Conservation (phyloP, 35 echinoderm and acorn worm species). For the Amphiura filiformis region DNA sequence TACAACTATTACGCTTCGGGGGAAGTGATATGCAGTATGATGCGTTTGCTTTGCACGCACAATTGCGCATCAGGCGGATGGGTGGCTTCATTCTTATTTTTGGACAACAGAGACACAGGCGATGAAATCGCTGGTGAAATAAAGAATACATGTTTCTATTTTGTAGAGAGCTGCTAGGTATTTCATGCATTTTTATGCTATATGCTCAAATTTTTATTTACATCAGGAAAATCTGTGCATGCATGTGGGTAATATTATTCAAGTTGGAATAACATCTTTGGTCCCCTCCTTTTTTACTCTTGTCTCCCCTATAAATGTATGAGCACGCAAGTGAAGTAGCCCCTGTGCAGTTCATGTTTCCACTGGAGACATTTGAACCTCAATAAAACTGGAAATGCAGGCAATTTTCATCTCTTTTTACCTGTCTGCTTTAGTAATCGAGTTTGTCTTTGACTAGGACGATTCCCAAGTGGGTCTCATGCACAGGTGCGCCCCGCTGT, state of each 20-base stretch:
- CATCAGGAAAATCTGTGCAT: not conserved
- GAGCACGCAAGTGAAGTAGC: not conserved
- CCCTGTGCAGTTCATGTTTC: constrained; percentile 1
- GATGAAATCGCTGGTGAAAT: too few species aligned
- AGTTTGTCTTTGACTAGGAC: not conserved
- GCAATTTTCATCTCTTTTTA: not conserved
- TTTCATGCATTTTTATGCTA: not conserved
- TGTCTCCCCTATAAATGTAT: not conserved
- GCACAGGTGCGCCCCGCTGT: not conserved
- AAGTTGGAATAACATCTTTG: not conserved
- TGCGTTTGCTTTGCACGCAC: not conserved
- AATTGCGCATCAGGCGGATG: not conserved
- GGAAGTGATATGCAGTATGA: not conserved
- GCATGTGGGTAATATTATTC: not conserved
- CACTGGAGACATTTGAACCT: not conserved
- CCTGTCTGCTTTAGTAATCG: constrained; percentile 6
- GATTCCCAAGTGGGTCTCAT: not conserved
- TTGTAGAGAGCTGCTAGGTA: too few species aligned
- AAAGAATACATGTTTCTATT: too few species aligned
- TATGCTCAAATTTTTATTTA: not conserved
- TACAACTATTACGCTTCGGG: not conserved
- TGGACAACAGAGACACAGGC: not conserved
- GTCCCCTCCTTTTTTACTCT: not conserved
- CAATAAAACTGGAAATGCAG: constrained; percentile 9
- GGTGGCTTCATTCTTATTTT: not conserved